Evolutionary conservation across 2,797 vertebrate species (phyloP).

Genomic region (Lepus oiostolus): DNA sequence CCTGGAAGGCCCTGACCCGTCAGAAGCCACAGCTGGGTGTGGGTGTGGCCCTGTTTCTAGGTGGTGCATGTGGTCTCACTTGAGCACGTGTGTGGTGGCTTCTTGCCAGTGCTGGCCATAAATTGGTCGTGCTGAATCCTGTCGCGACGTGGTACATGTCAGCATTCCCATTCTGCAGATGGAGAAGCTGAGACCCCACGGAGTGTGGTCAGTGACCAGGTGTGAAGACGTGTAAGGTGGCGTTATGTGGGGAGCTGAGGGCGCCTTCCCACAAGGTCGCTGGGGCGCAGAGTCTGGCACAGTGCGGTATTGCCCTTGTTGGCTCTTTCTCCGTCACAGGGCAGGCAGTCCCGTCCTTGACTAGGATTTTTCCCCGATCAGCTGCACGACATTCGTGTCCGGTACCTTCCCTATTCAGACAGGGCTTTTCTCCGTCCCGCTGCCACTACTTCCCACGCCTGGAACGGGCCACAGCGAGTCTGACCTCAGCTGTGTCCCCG

Average conservation of each 20-base stretch:
- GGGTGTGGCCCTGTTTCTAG: conserved; percentile 8
- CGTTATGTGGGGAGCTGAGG: not conserved
- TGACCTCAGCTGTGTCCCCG: not conserved
- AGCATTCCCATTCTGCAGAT: not conserved
- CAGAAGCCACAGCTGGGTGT: not conserved
- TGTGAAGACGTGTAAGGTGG: too few species aligned
- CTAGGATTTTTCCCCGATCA: not conserved
- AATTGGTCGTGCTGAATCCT: not conserved
- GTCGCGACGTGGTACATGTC: not conserved
- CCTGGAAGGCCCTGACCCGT: not conserved
- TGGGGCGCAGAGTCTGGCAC: too few species aligned
- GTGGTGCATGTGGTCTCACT: not conserved
- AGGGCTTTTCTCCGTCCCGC: not conserved
- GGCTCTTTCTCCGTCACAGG: not conserved
- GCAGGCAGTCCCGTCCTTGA: not conserved
- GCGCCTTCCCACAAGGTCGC: not conserved
- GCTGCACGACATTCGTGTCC: not conserved
- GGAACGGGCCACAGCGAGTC: not conserved
- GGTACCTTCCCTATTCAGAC: not conserved
- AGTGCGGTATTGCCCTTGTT: not conserved
- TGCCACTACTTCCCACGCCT: not conserved
- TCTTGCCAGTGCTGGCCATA: not conserved
- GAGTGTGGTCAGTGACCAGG: not conserved
- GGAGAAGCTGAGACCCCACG: not conserved
- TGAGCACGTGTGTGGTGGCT: not conserved